Base-by-base conservation (phyloP, 2,113 vertebrate species). In the Dasyprocta punctata region DNA sequence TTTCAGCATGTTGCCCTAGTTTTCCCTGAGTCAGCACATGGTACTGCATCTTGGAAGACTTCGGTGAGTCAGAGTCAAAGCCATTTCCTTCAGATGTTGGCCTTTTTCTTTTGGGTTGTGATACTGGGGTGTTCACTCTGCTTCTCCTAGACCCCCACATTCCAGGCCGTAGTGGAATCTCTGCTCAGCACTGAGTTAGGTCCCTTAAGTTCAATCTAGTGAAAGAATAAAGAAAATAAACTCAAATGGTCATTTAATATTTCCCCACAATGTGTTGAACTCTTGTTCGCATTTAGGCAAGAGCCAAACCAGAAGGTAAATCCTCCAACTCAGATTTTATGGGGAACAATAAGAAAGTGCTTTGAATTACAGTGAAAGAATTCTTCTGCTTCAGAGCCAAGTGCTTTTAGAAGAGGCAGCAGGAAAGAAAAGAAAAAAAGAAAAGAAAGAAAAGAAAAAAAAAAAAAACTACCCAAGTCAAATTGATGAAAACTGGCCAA, bases 401-500 rank as follows among this genome's bases (percentile, higher is more conserved):
- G 96, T 94, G 92, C 60, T 96, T 96, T 96, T 60, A 96, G 54
- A 95, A 92, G 87, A 96, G 36, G 60, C 83, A 60, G 36, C 33
- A 8, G 7, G n/a, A 9, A 36, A 36, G n/a, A 63, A n/a, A 49
- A 41, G 8, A 12, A 14, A 9, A 8, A 13, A 61, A 17, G 2
- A 63, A 30, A 22, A 16, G 19, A 44, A 33, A 36, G n/a, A 63
- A n/a, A 49, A 41, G 8, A 11, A 14, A 8, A 7, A 16, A 67
- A 16, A 19, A 54, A 3, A 3, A 63, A 30, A 28, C 33, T 2
- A 20, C 22, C 19, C 1, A 0, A 96, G 83, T 95, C 89, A 91
- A 89, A 96, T 13, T 96, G 95, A 95, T 97, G 97, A 96, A 98
- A 97, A 81, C 83, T 90, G 96, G 95, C 95, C 86, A 83, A 95